A percentile compares a stretch with the other conserved stretches of the same genome.
phyloP scores from a whole-genome alignment of 2,888 invertebrate species.

The Dysmachus trigonus region DNA sequence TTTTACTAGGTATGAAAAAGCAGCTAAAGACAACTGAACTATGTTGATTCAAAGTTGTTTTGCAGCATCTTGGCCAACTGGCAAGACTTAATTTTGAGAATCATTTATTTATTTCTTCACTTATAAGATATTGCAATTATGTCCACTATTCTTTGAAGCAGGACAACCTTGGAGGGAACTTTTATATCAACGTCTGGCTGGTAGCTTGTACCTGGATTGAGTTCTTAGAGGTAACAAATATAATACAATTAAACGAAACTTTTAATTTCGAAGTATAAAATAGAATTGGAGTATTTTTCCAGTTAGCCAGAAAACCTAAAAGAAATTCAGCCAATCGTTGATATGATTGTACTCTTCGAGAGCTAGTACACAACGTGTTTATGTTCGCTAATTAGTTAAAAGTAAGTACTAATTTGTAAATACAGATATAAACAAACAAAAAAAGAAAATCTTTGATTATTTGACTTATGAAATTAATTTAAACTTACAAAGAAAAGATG shows the following conservation, averaged over 20 bases:
- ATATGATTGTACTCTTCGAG: not conserved
- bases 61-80: not conserved
- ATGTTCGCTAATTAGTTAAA: not conserved
- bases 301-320: not conserved
- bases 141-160: not conserved
- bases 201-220: not conserved
- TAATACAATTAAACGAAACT: not conserved
- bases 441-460: not conserved
- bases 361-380: not conserved
- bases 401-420: not conserved
- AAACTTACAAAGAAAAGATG: not conserved
- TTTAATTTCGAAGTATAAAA: not conserved
- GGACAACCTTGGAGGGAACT: not conserved
- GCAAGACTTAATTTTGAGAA: not conserved
- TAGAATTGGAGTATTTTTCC: not conserved
- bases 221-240: not conserved
- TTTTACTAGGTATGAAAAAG: not conserved
- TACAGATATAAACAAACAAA: not conserved
- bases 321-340: not conserved
- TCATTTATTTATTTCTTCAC: not conserved
- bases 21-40: not conserved
- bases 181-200: not conserved
- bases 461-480: not conserved
- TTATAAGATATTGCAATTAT: not conserved
- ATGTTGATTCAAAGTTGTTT: not conserved